A percentile compares a stretch with the other conserved stretches of the same genome.
These are phyloP conservation scores for Oncorhynchus kisutch DNA, from an alignment of 2,113 vertebrate genomes.

Conservation along the genomic window DNA sequence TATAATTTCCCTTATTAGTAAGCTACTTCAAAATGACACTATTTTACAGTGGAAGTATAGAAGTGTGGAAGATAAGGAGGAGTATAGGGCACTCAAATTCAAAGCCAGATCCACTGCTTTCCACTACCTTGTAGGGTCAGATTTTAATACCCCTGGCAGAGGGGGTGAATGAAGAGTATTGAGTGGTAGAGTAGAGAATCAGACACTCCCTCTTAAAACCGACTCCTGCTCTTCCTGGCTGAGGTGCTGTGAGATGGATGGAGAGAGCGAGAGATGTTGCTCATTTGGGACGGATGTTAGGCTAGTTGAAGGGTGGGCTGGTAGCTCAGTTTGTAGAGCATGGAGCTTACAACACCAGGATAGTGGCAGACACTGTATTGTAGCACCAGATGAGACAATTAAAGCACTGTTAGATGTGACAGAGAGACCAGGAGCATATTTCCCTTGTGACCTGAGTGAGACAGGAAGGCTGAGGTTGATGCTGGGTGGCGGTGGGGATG, in stretches of 20 bases:
- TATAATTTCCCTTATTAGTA: too few relatives aligned
- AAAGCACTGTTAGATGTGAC: conserved; percentile 72
- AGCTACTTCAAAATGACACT: too few relatives aligned
- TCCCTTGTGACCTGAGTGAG: conserved; percentile 29
- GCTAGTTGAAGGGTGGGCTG: not conserved
- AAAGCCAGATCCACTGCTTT: too few relatives aligned
- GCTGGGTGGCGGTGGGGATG: not conserved
- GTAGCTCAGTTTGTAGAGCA: not conserved
- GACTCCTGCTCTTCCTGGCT: not conserved
- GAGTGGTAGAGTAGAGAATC: not conserved
- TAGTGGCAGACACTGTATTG: not conserved
- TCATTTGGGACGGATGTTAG: not conserved
- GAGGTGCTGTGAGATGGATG: conserved; percentile 20
- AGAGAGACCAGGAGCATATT: conserved; percentile 43
- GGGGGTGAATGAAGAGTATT: conserved; percentile 1
- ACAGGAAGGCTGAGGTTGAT: not conserved
- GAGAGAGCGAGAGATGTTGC: not conserved
- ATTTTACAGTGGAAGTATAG: too few relatives aligned
- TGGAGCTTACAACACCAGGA: too few relatives aligned
- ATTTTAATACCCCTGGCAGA: too few relatives aligned
- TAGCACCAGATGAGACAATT: conserved; percentile 75
- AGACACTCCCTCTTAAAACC: too few relatives aligned
- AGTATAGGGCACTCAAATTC: too few relatives aligned
- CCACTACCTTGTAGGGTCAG: too few relatives aligned
- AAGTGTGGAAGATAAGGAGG: too few relatives aligned